These are phyloP conservation scores for Myotis davidii DNA, from an alignment of 2,113 vertebrate genomes.

Conservation along the genomic window DNA sequence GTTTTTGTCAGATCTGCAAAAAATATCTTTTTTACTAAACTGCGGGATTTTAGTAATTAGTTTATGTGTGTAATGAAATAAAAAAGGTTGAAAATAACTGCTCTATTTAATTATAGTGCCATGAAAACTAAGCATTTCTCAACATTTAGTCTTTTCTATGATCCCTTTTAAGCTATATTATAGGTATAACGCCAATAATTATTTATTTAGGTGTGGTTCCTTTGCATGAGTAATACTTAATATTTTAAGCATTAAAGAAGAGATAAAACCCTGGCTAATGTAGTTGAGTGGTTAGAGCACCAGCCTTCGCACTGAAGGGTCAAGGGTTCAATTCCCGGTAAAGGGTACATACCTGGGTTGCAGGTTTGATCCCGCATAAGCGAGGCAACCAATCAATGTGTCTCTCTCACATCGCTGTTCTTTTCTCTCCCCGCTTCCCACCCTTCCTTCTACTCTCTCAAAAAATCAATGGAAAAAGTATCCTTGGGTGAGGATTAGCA, in stretches of 20 bases:
- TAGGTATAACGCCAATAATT: neutral
- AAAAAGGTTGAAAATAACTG: neutral
- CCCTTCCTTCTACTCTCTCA: too few relatives aligned
- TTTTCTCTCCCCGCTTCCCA: too few relatives aligned
- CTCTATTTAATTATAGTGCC: neutral
- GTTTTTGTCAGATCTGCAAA: neutral
- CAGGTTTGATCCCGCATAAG: too few relatives aligned
- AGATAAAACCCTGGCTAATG: too few relatives aligned
- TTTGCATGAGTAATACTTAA: neutral
- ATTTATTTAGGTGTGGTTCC: conserved; percentile 30
- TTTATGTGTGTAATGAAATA: neutral
- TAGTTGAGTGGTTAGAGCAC: too few relatives aligned
- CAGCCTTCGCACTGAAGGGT: too few relatives aligned
- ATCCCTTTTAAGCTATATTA: neutral
- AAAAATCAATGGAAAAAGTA: too few relatives aligned
- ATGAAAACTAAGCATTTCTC: neutral
- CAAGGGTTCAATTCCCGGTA: too few relatives aligned
- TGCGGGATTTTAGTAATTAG: neutral
- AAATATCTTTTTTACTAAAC: neutral
- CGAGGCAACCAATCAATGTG: too few relatives aligned
- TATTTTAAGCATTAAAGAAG: conserved; percentile 11
- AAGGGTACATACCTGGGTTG: too few relatives aligned
- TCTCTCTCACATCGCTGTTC: too few relatives aligned
- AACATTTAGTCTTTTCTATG: neutral
- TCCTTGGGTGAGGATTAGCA: too few relatives aligned